Conservation (phyloP, 2,888 invertebrate species). For the Unio delphinus region DNA sequence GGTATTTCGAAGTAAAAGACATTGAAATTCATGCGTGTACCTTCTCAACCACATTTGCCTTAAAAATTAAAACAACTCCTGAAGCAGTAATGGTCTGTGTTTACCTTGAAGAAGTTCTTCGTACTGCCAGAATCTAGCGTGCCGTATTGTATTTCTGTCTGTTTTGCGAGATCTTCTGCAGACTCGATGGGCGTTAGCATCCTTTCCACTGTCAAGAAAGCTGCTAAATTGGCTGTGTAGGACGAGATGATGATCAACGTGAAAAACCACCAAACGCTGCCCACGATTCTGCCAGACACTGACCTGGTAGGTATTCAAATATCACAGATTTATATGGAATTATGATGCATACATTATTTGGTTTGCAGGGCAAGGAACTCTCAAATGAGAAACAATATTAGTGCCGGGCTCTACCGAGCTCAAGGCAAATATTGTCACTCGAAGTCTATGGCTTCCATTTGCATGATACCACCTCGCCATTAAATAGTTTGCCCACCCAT, state of each 20-base stretch:
- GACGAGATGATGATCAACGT: slow-evolving; percentile 97
- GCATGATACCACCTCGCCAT: too few relatives aligned
- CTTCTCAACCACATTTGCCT: slow-evolving; percentile 72
- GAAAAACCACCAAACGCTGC: slow-evolving; percentile 99
- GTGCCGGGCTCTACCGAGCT: background rate
- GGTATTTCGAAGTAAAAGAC: too few relatives aligned
- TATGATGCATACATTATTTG: too few relatives aligned
- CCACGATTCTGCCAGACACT: slow-evolving; percentile 94
- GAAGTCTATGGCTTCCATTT: too few relatives aligned
- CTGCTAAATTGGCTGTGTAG: slow-evolving; percentile 95
- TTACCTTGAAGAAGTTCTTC: slow-evolving; percentile 88
- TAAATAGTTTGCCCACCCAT: too few relatives aligned
- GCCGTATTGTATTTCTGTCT: slow-evolving; percentile 77
- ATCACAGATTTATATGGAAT: background rate
- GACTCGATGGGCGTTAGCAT: slow-evolving; percentile 96
- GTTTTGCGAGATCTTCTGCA: slow-evolving; percentile 90
- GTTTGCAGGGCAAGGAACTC: too few relatives aligned
- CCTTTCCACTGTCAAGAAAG: slow-evolving; percentile 96
- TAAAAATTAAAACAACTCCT: too few relatives aligned
- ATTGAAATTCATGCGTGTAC: slow-evolving; percentile 14
- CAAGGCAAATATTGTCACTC: too few relatives aligned
- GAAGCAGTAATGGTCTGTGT: slow-evolving; percentile 58
- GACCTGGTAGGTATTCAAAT: slow-evolving; percentile 75
- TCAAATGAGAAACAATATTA: background rate
- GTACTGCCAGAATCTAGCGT: slow-evolving; percentile 84